Evolutionary conservation across 2,797 vertebrate species (phyloP).

Genomic region (Falco cherrug): DNA sequence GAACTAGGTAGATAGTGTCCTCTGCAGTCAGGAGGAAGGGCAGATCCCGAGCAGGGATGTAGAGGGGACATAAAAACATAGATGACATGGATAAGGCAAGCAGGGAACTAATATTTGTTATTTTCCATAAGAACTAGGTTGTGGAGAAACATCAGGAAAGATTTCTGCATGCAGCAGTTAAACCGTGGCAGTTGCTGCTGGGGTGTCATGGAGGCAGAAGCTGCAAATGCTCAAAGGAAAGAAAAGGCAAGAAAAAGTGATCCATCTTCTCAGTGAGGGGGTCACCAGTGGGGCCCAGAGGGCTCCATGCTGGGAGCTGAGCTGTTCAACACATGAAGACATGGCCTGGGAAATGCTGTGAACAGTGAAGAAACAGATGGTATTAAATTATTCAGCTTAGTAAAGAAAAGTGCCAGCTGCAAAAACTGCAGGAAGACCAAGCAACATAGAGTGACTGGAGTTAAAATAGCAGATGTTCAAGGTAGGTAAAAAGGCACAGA

Average conservation of each 20-base stretch:
- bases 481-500: background rate
- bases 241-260: background rate
- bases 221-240: background rate
- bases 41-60: no score
- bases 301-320: background rate
- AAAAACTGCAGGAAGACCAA: background rate
- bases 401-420: background rate
- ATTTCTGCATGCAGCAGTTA: no score
- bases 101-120: background rate
- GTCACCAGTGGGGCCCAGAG: background rate
- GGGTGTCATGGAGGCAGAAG: background rate
- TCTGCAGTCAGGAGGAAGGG: background rate
- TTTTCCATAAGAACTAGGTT: background rate
- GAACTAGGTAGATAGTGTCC: no score
- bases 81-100: background rate
- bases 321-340: accelerated
- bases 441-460: accelerated
- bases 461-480: no score
- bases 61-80: background rate
- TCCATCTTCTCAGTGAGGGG: background rate
- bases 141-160: background rate
- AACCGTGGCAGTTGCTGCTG: background rate
- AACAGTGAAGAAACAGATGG: background rate
- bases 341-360: background rate
- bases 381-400: background rate